Base-by-base conservation (phyloP, 2,113 vertebrate species). In the Dromas ardeola region DNA sequence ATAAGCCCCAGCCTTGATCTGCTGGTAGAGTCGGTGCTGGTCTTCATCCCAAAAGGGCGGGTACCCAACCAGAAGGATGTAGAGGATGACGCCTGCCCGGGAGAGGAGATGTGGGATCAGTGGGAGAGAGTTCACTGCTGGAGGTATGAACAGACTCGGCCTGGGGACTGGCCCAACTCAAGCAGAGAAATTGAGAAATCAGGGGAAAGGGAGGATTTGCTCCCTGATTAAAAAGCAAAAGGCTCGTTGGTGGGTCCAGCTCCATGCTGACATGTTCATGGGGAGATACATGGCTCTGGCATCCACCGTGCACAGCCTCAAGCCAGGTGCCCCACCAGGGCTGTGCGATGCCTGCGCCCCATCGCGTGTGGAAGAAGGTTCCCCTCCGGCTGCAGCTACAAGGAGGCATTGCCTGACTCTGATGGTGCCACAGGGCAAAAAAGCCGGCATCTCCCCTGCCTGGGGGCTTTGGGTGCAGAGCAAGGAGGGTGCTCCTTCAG, bases 31-130 rank as follows among this genome's bases (percentile, higher is more conserved):
- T 77, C 99, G 99, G 93, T 99, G 99, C 96, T 99, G 99, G 97
- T 99, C 99, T 96, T 99, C 99, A 96, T 99, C 99, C 99, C 99
- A 99, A 97, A 99, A 99, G 0, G 99, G 99, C 20, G 99, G 99
- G 87, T 99, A 99, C 45, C 99, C 99, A 11, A 99, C 99, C 95
- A 99, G 98, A 81, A 99, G 98, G 96, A 99, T 99, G 95, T 99
- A 99, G 45, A 99, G 98, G 97, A 99, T 99, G 84, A 99, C 99
- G 13, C 99, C 99, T 99, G 96, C 20, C 16, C 94, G 4, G 95
- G 83, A 97, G 40, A 96, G 22, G 47, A 70, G 30, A 72, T 3
- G 2, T 5, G 22, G 43, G 59, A 59, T 95, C 67, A 81, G 34
- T 13, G 20, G 40, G 22, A 69, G 59, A 61, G 23, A 42, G n/a